Percentiles rank a stretch among this genome's conserved stretches.
Conservation (phyloP, 1,140 invertebrate genomes). For the Drosophila tristis region DNA sequence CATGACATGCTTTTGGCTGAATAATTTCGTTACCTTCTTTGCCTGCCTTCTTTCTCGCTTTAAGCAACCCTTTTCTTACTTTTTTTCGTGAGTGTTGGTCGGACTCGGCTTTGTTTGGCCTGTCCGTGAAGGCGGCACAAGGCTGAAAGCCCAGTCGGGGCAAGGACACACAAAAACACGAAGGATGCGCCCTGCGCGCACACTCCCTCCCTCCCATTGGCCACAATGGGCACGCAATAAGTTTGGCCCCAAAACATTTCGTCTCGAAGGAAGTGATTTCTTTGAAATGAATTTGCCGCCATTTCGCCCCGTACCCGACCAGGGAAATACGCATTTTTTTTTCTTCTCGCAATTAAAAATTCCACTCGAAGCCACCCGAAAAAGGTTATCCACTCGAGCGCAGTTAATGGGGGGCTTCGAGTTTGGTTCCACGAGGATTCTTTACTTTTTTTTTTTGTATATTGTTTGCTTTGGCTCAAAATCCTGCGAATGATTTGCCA, state of each 20-base stretch:
- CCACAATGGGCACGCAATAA: slow-evolving; percentile 43
- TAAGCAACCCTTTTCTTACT: neutral
- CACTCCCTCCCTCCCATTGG: too few relatives aligned
- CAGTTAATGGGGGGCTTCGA: slow-evolving; percentile 71
- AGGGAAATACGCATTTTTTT: slow-evolving; percentile 6
- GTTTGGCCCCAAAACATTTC: slow-evolving; percentile 39
- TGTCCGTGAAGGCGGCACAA: slow-evolving; percentile 40
- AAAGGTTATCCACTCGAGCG: slow-evolving; percentile 71
- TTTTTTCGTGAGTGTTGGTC: slow-evolving; percentile 15
- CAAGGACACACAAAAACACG: slow-evolving; percentile 24
- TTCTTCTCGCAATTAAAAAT: slow-evolving; percentile 56
- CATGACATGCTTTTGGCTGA: too few relatives aligned
- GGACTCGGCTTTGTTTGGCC: slow-evolving; percentile 26
- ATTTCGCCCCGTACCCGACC: neutral
- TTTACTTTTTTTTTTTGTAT: slow-evolving; percentile 31
- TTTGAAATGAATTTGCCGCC: slow-evolving; percentile 53
- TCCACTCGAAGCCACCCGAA: slow-evolving; percentile 25
- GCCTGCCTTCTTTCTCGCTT: neutral
- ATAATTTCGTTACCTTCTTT: too few relatives aligned
- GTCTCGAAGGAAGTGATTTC: slow-evolving; percentile 46
- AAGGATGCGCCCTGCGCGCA: slow-evolving; percentile 28
- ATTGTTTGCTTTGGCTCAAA: slow-evolving; percentile 22
- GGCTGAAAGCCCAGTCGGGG: slow-evolving; percentile 33
- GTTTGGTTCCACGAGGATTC: slow-evolving; percentile 58
- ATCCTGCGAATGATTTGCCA: slow-evolving; percentile 63